Conservation (phyloP, 2,113 vertebrate species). For the Tachysurus vachellii region DNA sequence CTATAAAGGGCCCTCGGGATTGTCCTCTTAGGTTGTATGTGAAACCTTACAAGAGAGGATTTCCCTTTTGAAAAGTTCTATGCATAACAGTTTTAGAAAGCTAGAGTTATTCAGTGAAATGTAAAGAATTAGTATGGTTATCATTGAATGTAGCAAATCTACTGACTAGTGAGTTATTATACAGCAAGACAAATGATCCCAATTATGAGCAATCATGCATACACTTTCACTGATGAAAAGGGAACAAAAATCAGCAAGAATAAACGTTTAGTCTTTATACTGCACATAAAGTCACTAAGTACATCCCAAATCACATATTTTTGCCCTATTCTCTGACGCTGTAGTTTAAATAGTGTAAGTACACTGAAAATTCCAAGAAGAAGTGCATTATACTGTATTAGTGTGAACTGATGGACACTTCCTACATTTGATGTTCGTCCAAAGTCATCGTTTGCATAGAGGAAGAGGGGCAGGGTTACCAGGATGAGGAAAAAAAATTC, state of each 20-base stretch:
- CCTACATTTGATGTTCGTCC: too few species aligned
- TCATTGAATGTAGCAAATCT: neutral
- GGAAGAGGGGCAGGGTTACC: too few species aligned
- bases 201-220: constrained; percentile 13
- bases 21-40: neutral
- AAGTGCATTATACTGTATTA: too few species aligned
- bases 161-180: constrained; percentile 9
- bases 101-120: neutral
- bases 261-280: neutral
- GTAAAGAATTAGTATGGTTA: neutral
- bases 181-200: constrained; percentile 8
- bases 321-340: too few species aligned
- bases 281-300: neutral
- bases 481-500: too few species aligned
- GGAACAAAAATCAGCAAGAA: neutral
- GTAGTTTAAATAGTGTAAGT: too few species aligned
- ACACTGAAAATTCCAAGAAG: too few species aligned
- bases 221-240: constrained; percentile 10
- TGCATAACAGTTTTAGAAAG: neutral
- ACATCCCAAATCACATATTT: too few species aligned
- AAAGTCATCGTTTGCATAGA: too few species aligned
- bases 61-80: neutral
- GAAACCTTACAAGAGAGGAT: neutral
- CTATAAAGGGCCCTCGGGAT: neutral
- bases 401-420: too few species aligned